A percentile compares a stretch with the other conserved stretches of the same genome.
phyloP scores from a whole-genome alignment of 2,888 invertebrate species.

The Phaonia tiefii region DNA sequence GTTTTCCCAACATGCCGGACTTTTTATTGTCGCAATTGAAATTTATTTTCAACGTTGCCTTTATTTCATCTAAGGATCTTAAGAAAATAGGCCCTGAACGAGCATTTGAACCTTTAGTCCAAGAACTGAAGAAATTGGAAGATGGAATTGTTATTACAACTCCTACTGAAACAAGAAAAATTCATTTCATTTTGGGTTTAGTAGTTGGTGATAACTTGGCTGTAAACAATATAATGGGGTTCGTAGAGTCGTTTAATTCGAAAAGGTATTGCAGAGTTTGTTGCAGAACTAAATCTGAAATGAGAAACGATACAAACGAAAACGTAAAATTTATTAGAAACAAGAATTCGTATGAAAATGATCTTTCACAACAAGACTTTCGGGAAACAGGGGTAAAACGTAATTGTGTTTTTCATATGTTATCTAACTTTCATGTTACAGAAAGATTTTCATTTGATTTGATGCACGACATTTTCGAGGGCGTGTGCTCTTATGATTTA shows the following conservation, averaged over 20 bases:
- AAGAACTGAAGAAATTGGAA: conserved; percentile 57
- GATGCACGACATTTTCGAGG: too few relatives aligned
- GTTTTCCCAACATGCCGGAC: conserved; percentile 61
- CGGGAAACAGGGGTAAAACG: too few relatives aligned
- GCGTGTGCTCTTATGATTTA: too few relatives aligned
- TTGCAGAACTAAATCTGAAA: too few relatives aligned
- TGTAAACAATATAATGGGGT: neutral
- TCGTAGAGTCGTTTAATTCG: neutral
- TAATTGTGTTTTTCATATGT: too few relatives aligned
- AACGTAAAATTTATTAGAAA: too few relatives aligned
- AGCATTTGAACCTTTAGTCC: conserved; percentile 57
- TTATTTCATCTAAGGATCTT: conserved; percentile 58
- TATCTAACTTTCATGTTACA: too few relatives aligned
- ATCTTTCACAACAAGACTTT: too few relatives aligned
- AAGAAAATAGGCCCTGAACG: conserved; percentile 64
- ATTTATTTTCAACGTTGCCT: conserved; percentile 64
- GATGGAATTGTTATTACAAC: conserved; percentile 49
- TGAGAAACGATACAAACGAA: too few relatives aligned
- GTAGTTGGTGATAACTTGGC: conserved; percentile 8
- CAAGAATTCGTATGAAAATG: too few relatives aligned
- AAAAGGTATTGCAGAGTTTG: too few relatives aligned
- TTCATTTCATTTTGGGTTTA: conserved; percentile 2
- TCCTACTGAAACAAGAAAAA: neutral
- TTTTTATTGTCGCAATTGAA: conserved; percentile 65
- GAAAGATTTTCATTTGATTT: too few relatives aligned